Base-by-base conservation (phyloP, 2,113 vertebrate genomes). In the Pelodiscus sinensis region DNA sequence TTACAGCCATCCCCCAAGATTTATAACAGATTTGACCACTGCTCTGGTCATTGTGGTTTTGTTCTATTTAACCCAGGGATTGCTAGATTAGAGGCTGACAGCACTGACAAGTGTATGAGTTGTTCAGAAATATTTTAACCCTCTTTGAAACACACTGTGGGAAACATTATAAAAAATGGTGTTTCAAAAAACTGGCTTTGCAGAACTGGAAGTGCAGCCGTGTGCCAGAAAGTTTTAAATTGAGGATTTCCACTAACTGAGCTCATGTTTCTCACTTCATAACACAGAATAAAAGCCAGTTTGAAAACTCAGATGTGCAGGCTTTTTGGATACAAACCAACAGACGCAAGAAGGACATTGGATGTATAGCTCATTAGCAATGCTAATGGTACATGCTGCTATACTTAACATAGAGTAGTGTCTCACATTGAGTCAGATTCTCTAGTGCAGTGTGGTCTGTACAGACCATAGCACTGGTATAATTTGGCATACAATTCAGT, bases 91-190 rank as follows among this genome's bases (percentile, higher is more conserved):
- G 60, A 92, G 90, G 81, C 93, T 93, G 94, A 96, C n/a, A 85
- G 86, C 78, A 90, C 94, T 97, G 95, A 97, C 90, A 92, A 91
- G 83, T 13, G 93, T 94, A 90, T 87, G 44, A 94, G 73, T 92
- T 96, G 90, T 90, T 96, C 85, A 86, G 84, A 96, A 94, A 29
- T 90, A 92, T 93, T 97, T 90, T 93, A 97, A 96, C 93, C 18
- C 35, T 94, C 79, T 87, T 93, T 92, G 96, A 90, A 94, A 95
- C 83, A 94, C 58, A 84, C 92, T 96, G 90, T 96, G 44, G 96
- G 96, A 97, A 97, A 95, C 56, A 87, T 86, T 95, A 94, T 97
- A 96, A 95, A 84, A 97, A 97, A 97, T 88, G 93, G 86, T 90
- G 44, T 77, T 82, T 82, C 83, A 95, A 95, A 95, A 91, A 82